A percentile compares a stretch with the other conserved stretches of the same genome.
phyloP scores from a whole-genome alignment of 1,140 invertebrate genomes.

The Araneus ventricosus region DNA sequence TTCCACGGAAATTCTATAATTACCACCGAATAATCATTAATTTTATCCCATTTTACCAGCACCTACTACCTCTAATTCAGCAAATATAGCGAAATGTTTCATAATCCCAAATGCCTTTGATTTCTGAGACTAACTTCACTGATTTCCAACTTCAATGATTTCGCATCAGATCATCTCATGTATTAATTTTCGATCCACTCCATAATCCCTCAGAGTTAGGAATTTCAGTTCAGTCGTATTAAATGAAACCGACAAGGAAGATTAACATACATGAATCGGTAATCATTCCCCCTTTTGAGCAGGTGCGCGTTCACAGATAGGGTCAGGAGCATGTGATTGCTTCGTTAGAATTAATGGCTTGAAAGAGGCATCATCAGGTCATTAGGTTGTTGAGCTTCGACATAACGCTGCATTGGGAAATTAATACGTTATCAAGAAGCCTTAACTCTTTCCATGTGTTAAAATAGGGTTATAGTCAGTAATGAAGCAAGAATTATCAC shows the following conservation, averaged over 20 bases:
- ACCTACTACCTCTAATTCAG: no score
- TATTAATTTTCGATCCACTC: not conserved
- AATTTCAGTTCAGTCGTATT: not conserved
- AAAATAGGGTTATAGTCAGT: not conserved
- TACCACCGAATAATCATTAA: no score
- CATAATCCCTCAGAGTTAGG: constrained; percentile 2
- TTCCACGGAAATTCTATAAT: no score
- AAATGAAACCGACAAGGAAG: constrained; percentile 35
- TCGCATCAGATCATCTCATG: not conserved
- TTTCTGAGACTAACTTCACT: no score
- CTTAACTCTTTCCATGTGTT: not conserved
- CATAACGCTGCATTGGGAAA: not conserved
- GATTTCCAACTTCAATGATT: not conserved
- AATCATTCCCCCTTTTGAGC: constrained; percentile 28
- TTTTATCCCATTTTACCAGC: no score
- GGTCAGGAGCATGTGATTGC: not conserved
- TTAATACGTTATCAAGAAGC: not conserved
- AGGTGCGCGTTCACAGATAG: not conserved
- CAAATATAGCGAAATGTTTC: no score
- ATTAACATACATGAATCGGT: constrained; percentile 39
- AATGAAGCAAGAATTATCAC: not conserved
- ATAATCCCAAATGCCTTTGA: no score
- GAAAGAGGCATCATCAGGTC: not conserved
- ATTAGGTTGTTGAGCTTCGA: not conserved
- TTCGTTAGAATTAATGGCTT: not conserved